Evolutionary conservation across 2,113 vertebrate genomes (phyloP), one percentile per base, ranked within the genome.

Genomic region (Pipa parva): DNA sequence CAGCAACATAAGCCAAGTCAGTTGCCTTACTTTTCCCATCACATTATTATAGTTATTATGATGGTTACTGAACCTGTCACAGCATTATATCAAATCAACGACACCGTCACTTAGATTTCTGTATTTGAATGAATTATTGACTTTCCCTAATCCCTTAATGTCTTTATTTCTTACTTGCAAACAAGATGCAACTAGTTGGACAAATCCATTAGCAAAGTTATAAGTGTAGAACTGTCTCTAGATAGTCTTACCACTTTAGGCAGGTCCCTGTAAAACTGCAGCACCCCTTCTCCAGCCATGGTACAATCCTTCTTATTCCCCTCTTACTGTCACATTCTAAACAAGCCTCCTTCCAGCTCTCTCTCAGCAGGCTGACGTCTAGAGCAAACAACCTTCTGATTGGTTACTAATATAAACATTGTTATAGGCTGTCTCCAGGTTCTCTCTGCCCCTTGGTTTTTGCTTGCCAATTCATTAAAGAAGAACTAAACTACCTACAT

Each of bases 221-320:
- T 4, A 31, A 31, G 10, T 5, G 29, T 31, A 5, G 10, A 10
- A 10, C 4, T 31, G 29, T 4, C 4, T 4, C 29, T 5, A 31
- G 67, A 45, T 67, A 69, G 64, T 77, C 81, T 83, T 9, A 83
- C 81, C 81, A 83, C 79, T 83, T 83, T 83, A 48, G 81, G 81
- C 28, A 83, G 74, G 57, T 76, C 51, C n/a, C 36, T 45, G 29
- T 79, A 83, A 71, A 81, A 79, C 31, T 58, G 71, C 18, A 59
- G 55, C 46, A 65, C 68, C 48, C 67, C 73, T 5, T 36, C 65
- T 11, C 1, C 74, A 59, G 75, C 59, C 54, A 54, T 63, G 29
- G 65, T 61, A 22, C 17, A 21, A 3, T 2, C 28, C 0, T 49
- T 15, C 5, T 11, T 36, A 4, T 36, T 36, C 33, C 33, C 33